These are phyloP conservation scores for Himalopsyche kuldschensis DNA, from an alignment of 2,888 invertebrate genomes.

Conservation along the genomic window DNA sequence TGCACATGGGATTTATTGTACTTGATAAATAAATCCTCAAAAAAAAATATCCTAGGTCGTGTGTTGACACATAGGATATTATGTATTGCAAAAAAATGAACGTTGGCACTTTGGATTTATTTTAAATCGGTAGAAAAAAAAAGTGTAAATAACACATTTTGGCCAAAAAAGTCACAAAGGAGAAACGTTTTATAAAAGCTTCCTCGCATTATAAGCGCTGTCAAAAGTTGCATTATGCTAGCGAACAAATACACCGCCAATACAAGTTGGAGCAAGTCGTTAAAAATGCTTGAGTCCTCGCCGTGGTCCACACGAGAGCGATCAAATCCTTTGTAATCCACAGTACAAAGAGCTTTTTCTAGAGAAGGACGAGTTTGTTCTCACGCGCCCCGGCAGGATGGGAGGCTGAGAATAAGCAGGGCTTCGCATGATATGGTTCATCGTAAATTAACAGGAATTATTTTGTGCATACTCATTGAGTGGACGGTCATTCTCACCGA, in stretches of 20 bases:
- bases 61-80: too few species aligned
- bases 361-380: not conserved
- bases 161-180: too few species aligned
- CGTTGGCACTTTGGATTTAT: too few species aligned
- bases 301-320: not conserved
- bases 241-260: not conserved
- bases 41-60: too few species aligned
- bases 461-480: not conserved
- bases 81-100: too few species aligned
- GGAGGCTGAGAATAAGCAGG: not conserved
- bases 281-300: not conserved
- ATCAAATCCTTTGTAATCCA: not conserved
- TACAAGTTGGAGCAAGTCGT: not conserved
- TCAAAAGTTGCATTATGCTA: not conserved
- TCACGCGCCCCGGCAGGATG: not conserved
- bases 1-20: too few species aligned
- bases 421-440: not conserved
- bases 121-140: too few species aligned
- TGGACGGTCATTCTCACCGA: not conserved
- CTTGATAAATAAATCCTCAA: too few species aligned
- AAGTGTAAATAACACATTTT: too few species aligned
- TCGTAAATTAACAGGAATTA: not conserved
- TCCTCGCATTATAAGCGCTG: not conserved
- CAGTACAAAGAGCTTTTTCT: not conserved
- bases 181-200: not conserved